Evolutionary conservation across 2,113 vertebrate genomes (phyloP).

Genomic region (Gopherus evgoodei): DNA sequence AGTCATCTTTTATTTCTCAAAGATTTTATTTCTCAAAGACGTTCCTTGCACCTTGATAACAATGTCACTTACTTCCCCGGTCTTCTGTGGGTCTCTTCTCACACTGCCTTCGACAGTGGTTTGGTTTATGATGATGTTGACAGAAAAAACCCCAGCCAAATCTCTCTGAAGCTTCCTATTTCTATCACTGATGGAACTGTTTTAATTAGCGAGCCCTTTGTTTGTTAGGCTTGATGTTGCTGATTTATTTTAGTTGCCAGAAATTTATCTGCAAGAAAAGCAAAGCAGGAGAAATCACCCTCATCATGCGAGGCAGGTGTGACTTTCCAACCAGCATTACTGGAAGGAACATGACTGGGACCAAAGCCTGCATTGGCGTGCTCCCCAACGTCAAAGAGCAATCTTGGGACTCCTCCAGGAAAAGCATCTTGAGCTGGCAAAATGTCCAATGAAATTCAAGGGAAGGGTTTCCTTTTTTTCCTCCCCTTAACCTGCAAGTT

Average conservation of each 20-base stretch:
- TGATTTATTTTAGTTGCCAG: constrained; percentile 60
- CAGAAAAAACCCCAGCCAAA: background rate
- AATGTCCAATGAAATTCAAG: constrained; percentile 43
- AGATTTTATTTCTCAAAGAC: no score
- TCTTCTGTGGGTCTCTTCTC: background rate
- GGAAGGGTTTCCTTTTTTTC: background rate
- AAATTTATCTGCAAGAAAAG: constrained; percentile 38
- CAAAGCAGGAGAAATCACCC: background rate
- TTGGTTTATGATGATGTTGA: background rate
- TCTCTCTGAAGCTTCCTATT: background rate
- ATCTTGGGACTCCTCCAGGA: constrained; percentile 49
- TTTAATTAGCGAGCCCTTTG: constrained; percentile 41
- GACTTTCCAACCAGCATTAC: constrained; percentile 44
- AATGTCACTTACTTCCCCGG: background rate
- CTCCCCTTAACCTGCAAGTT: constrained; percentile 1
- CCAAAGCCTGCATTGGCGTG: background rate
- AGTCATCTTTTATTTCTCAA: background rate
- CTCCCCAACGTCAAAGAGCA: constrained; percentile 40
- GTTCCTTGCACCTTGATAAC: background rate
- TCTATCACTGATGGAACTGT: background rate
- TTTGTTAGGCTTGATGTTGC: constrained; percentile 1
- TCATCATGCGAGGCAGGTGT: constrained; percentile 16
- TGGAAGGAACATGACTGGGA: constrained; percentile 52
- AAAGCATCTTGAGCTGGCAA: background rate
- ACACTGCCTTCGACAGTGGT: fast-evolving